phyloP scores from a whole-genome alignment of 2,888 invertebrate species.

The Hemistola chrysoprasaria region DNA sequence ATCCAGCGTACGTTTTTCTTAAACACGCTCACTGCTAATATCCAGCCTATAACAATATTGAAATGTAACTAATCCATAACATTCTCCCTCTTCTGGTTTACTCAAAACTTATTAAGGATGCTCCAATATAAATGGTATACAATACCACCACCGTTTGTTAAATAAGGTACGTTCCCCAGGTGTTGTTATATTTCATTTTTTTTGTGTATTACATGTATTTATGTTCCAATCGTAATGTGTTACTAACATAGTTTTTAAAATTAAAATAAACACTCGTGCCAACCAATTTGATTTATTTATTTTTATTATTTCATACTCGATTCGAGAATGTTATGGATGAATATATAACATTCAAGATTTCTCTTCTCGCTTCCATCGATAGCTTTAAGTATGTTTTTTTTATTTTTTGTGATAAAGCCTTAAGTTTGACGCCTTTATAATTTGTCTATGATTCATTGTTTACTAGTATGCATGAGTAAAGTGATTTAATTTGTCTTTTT shows the following conservation, averaged over 20 bases:
- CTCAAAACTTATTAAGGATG: slow-evolving; percentile 81
- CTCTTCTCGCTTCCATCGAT: slow-evolving; percentile 64
- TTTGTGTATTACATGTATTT: slow-evolving; percentile 72
- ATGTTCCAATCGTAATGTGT: slow-evolving; percentile 60
- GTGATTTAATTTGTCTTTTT: slow-evolving; percentile 50
- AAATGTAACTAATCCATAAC: slow-evolving; percentile 81
- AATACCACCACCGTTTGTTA: slow-evolving; percentile 77
- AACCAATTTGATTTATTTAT: slow-evolving; percentile 38
- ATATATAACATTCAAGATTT: slow-evolving; percentile 49
- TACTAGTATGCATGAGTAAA: slow-evolving; percentile 70
- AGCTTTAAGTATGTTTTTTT: slow-evolving; percentile 57
- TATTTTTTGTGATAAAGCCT: slow-evolving; percentile 44
- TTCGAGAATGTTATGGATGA: slow-evolving; percentile 77
- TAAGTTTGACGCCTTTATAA: slow-evolving; percentile 55
- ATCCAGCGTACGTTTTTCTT: slow-evolving; percentile 50
- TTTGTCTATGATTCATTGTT: slow-evolving; percentile 56
- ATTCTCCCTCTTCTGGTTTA: slow-evolving; percentile 80
- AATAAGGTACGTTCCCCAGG: slow-evolving; percentile 75
- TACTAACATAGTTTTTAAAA: slow-evolving; percentile 56
- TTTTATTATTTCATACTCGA: slow-evolving; percentile 30
- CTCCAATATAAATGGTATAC: slow-evolving; percentile 77
- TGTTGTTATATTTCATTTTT: slow-evolving; percentile 73
- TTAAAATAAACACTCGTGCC: slow-evolving; percentile 68
- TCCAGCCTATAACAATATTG: slow-evolving; percentile 53
- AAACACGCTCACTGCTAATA: slow-evolving; percentile 44